Evolutionary conservation across 2,113 vertebrate species (phyloP).

Genomic region (Sinocyclocheilus anophthalmus): DNA sequence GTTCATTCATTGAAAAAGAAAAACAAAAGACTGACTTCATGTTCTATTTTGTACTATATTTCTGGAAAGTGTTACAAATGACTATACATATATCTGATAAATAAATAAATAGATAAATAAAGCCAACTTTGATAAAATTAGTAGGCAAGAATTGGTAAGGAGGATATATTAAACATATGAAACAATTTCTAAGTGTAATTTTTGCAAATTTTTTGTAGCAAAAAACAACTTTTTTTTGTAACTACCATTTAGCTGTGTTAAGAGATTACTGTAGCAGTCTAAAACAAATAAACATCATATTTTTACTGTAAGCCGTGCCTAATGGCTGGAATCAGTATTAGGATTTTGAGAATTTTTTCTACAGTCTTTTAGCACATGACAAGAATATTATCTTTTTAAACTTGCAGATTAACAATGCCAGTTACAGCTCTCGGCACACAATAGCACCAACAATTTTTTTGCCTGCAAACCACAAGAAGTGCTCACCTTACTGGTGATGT

Average conservation of each 20-base stretch:
- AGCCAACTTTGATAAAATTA: no score
- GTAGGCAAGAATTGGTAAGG: not conserved
- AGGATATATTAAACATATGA: not conserved
- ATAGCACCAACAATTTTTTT: not conserved
- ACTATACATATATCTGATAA: not conserved
- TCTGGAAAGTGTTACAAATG: no score
- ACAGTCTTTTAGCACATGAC: not conserved
- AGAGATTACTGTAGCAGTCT: not conserved
- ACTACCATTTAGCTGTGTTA: not conserved
- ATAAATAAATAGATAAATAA: no score
- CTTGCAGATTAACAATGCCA: not conserved
- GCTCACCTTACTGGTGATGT: conserved; percentile 98
- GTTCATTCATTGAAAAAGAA: not conserved
- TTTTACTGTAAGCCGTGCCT: not conserved
- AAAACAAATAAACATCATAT: not conserved
- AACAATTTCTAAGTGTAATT: no score
- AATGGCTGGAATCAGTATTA: not conserved
- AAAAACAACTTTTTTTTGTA: no score
- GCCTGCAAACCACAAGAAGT: not conserved
- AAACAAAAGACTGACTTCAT: not conserved
- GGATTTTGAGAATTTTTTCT: not conserved
- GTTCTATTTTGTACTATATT: not conserved
- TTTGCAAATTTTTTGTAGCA: no score
- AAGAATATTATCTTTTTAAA: not conserved
- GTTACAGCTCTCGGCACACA: not conserved